Conservation (phyloP, 2,113 vertebrate species). For the Anthoscopus minutus region DNA sequence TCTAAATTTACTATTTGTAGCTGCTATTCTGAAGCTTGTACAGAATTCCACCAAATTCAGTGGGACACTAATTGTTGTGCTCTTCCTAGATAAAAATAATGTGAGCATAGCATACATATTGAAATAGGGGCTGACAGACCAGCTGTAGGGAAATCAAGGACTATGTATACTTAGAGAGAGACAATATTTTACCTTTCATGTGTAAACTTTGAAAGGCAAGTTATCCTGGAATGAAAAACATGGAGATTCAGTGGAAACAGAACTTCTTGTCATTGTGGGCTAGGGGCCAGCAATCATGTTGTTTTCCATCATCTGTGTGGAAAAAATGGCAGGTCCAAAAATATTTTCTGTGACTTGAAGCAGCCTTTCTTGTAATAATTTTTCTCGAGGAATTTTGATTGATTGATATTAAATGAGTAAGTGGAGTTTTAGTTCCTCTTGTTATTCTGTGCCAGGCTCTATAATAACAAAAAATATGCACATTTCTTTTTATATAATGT, state of each 20-base stretch:
- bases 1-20: neutral
- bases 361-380: neutral
- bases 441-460: neutral
- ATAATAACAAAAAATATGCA: neutral
- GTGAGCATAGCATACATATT: neutral
- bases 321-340: constrained; percentile 22
- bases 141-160: neutral
- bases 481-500: neutral
- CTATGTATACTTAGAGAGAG: constrained; percentile 12
- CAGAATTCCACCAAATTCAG: neutral
- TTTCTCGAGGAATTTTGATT: neutral
- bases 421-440: neutral
- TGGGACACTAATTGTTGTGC: neutral
- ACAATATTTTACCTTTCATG: constrained; percentile 33
- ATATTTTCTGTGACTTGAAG: neutral
- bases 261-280: constrained; percentile 23
- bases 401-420: neutral
- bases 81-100: neutral
- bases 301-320: neutral
- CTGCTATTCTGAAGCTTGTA: neutral
- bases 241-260: constrained; percentile 35
- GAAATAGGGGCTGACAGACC: neutral
- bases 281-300: neutral
- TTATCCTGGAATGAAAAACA: constrained; percentile 49
- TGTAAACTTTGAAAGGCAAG: constrained; percentile 37